Percentiles rank a stretch among this genome's conserved stretches.
Evolutionary conservation across 2,113 vertebrate species (phyloP).

Genomic region (Megatriorchis doriae): DNA sequence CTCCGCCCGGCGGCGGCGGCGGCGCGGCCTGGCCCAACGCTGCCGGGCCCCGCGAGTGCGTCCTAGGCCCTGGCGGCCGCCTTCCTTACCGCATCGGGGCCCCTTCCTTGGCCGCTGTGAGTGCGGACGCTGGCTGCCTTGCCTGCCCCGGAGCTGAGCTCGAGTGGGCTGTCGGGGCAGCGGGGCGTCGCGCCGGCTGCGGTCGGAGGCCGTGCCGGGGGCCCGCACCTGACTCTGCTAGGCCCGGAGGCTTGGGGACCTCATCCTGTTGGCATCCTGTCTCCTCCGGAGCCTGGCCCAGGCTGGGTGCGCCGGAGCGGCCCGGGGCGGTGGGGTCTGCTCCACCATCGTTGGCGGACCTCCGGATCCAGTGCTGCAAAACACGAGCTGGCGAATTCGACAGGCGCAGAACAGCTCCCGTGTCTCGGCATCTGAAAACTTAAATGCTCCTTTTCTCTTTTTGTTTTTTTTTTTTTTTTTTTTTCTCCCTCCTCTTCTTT

Average conservation of each 20-base stretch:
- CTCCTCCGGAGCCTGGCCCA: neutral
- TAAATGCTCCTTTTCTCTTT: neutral
- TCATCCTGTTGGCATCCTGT: rapidly evolving
- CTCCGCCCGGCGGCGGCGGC: neutral
- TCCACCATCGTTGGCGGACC: too few species aligned
- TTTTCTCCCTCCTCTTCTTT: too few species aligned
- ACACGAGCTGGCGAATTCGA: neutral
- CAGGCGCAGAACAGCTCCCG: neutral
- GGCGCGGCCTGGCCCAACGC: neutral
- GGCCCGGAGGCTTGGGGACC: neutral
- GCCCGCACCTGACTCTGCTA: neutral
- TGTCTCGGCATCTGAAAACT: neutral
- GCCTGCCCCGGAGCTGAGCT: neutral
- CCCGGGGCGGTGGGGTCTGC: neutral
- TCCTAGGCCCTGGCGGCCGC: neutral
- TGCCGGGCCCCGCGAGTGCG: neutral
- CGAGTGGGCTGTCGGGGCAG: neutral
- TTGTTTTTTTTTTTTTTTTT: too few species aligned
- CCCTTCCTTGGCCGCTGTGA: too few species aligned
- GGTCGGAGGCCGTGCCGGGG: neutral
- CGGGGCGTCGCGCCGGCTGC: neutral
- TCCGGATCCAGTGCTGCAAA: neutral
- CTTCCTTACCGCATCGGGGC: neutral
- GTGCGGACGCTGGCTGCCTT: neutral
- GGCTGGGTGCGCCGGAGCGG: neutral